Evolutionary conservation across 2,797 vertebrate genomes (phyloP), one percentile per base, ranked within the genome.

Genomic region (Platyrinchus mystaceus): DNA sequence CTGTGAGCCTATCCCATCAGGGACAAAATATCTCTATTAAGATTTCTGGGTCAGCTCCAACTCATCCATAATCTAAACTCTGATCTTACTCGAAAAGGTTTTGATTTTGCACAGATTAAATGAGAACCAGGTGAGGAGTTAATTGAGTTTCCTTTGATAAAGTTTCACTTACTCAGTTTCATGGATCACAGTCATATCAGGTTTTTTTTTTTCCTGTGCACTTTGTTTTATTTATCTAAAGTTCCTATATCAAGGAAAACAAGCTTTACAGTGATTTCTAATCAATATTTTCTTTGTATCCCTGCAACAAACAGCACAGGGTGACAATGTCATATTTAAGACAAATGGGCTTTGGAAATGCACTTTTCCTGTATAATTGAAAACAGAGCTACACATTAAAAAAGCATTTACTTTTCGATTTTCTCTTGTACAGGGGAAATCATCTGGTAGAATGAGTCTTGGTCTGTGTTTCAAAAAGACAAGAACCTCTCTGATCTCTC

Each of bases 291-390:
- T 88, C 83, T 78, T 92, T 90, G 63, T 85, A 84, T 94, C 47
- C 60, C 43, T 84, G 36, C 19, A 88, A 93, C 36, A 28, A 91
- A 76, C 10, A 86, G 17, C 63, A 60, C 52, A 87, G 36, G 59
- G 39, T 91, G 88, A 87, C 88, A 93, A 86, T 89, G 94, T 95
- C 93, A 93, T 92, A 86, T 82, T 87, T 74, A 95, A 95, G 93
- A 96, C 39, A 94, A 94, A 96, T 87, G 74, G 80, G 43, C 59
- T 93, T 91, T 94, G 80, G 74, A 96, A 96, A 94, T 88, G 21
- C 34, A 76, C 59, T 93, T 93, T 90, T 93, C 66, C 83, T 76
- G 74, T 86, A 81, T 91, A 95, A 94, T 84, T 94, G 85, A 88
- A 95, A 95, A 91, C 67, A 76, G 70, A 94, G 52, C 55, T 69